Percentiles rank a stretch among this genome's conserved stretches.
Conservation (phyloP, 2,888 invertebrate species). For the Lycocerus yunnanus region DNA sequence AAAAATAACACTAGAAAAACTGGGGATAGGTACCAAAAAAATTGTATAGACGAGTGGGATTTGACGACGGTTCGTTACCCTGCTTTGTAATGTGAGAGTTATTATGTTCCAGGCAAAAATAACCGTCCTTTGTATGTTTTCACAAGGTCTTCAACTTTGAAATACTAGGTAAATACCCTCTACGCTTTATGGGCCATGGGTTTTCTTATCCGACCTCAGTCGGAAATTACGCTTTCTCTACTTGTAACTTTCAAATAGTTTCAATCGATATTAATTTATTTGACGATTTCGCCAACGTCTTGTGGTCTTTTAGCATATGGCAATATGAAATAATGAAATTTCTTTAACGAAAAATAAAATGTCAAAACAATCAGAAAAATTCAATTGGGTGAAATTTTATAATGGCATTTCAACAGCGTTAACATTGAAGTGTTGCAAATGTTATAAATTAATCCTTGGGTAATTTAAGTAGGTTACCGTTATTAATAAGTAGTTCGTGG, state of each 20-base stretch:
- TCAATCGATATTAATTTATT: conserved; percentile 10
- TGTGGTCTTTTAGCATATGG: neutral
- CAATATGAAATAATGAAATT: neutral
- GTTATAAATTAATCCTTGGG: conserved; percentile 4
- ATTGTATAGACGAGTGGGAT: neutral
- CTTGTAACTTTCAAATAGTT: conserved; percentile 23
- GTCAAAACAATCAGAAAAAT: neutral
- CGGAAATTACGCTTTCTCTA: conserved; percentile 22
- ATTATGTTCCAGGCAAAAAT: conserved; percentile 18
- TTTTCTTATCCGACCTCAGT: conserved; percentile 8
- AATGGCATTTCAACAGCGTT: neutral
- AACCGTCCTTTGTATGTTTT: conserved; percentile 10
- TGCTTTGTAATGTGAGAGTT: conserved; percentile 10
- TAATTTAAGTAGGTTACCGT: conserved; percentile 12
- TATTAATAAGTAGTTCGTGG: conserved; percentile 2
- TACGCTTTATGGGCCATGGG: conserved; percentile 5
- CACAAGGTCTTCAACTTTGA: conserved; percentile 26
- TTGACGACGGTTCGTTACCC: conserved; percentile 19
- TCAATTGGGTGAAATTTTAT: neutral
- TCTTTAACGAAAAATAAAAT: neutral
- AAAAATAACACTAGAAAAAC: no score
- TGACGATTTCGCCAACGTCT: conserved; percentile 10
- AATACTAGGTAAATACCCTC: conserved; percentile 20
- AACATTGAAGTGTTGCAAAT: neutral
- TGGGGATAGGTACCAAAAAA: no score